Base-by-base conservation (phyloP, 2,888 invertebrate genomes). In the Melolontha melolontha region DNA sequence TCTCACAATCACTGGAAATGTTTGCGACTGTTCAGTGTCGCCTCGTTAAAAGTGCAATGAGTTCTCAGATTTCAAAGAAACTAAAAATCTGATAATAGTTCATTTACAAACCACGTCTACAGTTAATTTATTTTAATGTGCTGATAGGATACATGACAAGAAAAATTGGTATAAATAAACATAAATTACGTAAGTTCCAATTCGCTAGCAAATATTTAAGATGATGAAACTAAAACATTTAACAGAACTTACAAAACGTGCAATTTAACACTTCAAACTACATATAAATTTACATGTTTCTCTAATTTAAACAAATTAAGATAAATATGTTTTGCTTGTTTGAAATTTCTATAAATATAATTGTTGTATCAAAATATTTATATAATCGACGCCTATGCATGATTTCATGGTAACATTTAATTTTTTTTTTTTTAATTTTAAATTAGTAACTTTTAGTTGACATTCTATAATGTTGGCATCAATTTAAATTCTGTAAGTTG, bases 1-100 rank as follows among this genome's bases (percentile, higher is more conserved):
- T 66, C 65, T 39, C 34, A 22, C 42, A 59, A 34, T 34, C 64
- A 34, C 39, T 12, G 40, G 40, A 34, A 55, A 5, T 54, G 16
- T 42, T 41, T 51, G 52, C 29, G 51, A 12, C 11, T 14, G 52
- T 14, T 16, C 64, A 64, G 64, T 34, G 64, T 64, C 64, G 64
- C 22, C 51, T 64, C 64, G 52, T 64, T 51, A 5, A 1, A 17
- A 10, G 5, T n/a, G 1, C n/a, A 14, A 47, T 12, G 5, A 17
- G 11, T 34, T 34, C 34, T 34, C 7, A 34, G 6, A 6, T 10
- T 34, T 34, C 8, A 34, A 34, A 34, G 10, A 34, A 8, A 8
- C 8, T 6, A 34, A 34, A 8, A 1, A 6, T 34, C 34, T 22
- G 34, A 10, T 34, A 34, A 10, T 10, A 34, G 34, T 34, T 34